phyloP scores from a whole-genome alignment of 1,140 invertebrate species.

The Musca vetustissima region DNA sequence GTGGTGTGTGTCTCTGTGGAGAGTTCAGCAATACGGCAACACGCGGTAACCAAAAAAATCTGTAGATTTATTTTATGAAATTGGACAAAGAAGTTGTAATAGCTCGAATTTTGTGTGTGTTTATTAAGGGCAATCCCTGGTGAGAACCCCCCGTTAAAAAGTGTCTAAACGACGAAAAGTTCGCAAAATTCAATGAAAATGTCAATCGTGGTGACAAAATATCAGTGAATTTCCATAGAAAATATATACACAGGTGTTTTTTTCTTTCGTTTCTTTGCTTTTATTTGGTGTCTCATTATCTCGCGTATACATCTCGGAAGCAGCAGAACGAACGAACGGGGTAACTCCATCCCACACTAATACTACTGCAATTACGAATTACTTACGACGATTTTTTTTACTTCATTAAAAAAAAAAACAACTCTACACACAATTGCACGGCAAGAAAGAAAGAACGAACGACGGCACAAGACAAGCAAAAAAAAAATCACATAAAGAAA shows the following conservation, averaged over 20 bases:
- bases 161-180: not conserved
- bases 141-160: not conserved
- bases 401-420: too few relatives aligned
- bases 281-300: too few relatives aligned
- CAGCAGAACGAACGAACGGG: too few relatives aligned
- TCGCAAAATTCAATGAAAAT: slow-evolving; percentile 9
- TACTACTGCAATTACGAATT: too few relatives aligned
- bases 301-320: too few relatives aligned
- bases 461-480: too few relatives aligned
- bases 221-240: not conserved
- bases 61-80: slow-evolving; percentile 10
- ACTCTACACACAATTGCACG: too few relatives aligned
- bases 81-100: slow-evolving; percentile 19
- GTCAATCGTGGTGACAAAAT: not conserved
- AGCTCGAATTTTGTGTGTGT: slow-evolving; percentile 4
- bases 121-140: not conserved
- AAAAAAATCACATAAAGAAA: too few relatives aligned
- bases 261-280: too few relatives aligned
- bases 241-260: slow-evolving; percentile 16
- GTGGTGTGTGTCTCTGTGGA: not conserved
- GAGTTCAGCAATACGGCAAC: not conserved
- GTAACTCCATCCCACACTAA: too few relatives aligned
- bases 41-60: not conserved
- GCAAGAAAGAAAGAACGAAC: too few relatives aligned
- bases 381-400: too few relatives aligned